Percentiles rank a stretch among this genome's conserved stretches.
Evolutionary conservation across 2,113 vertebrate genomes (phyloP).

Genomic region (Trachemys scripta): DNA sequence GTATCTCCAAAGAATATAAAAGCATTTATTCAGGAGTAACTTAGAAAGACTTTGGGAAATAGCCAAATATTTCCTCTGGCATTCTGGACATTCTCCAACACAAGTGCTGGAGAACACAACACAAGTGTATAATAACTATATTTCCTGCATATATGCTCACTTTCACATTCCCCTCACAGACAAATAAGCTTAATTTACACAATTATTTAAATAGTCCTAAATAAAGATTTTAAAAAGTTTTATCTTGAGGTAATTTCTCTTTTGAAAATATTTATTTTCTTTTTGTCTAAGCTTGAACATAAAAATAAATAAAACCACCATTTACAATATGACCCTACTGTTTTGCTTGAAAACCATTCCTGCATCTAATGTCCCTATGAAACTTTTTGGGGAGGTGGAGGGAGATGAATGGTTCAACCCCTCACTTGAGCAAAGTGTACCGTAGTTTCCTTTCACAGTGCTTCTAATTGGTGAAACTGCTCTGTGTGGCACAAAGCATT

Average conservation of each 20-base stretch:
- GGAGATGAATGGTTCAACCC: neutral
- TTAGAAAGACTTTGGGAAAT: neutral
- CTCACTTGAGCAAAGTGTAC: neutral
- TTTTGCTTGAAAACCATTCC: neutral
- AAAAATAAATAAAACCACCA: neutral
- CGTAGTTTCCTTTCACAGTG: neutral
- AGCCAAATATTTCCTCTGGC: too few species aligned
- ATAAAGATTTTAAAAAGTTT: neutral
- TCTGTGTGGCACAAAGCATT: neutral
- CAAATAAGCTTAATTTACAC: neutral
- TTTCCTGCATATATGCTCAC: fast-evolving
- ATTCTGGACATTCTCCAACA: neutral
- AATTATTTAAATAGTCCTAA: neutral
- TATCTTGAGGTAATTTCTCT: neutral
- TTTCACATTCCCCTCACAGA: neutral
- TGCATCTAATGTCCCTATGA: neutral
- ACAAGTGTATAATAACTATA: neutral
- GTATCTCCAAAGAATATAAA: neutral
- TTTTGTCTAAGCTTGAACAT: neutral
- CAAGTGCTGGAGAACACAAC: neutral
- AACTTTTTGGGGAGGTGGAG: neutral
- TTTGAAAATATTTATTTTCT: conserved; percentile 36
- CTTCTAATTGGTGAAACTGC: neutral
- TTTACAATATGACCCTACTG: neutral
- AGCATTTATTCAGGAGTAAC: neutral